A percentile compares a stretch with the other conserved stretches of the same genome.
Conservation (phyloP, 1,140 invertebrate species). For the Periplaneta americana region DNA sequence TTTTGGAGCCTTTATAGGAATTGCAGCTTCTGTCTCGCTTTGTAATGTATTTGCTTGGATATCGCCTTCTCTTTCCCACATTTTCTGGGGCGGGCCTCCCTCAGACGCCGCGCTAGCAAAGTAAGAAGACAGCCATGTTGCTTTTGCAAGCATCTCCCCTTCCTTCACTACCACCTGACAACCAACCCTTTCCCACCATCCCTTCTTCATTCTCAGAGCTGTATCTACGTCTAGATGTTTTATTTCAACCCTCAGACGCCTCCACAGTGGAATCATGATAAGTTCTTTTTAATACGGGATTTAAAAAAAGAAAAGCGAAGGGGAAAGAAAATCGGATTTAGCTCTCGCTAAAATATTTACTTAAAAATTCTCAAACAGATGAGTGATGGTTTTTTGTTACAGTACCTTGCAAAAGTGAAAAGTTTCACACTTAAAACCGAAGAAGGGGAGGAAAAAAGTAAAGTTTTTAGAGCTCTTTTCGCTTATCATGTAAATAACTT, state of each 20-base stretch:
- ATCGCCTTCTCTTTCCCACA: neutral
- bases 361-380: neutral
- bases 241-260: neutral
- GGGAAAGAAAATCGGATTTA: neutral
- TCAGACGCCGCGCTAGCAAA: conserved; percentile 1
- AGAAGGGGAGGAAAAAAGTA: no score
- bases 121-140: conserved; percentile 11
- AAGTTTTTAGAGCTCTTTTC: neutral
- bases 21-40: neutral
- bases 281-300: no score
- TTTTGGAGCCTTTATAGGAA: no score
- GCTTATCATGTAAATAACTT: neutral
- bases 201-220: neutral
- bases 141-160: neutral
- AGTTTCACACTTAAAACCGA: neutral
- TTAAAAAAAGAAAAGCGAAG: no score
- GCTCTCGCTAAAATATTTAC: neutral
- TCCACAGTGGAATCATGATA: neutral
- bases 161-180: neutral
- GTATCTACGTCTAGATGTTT: neutral
- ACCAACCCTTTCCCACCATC: neutral
- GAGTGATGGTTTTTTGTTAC: neutral
- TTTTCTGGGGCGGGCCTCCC: neutral
- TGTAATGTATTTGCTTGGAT: neutral
- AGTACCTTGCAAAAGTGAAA: neutral